phyloP scores from a whole-genome alignment of 2,797 vertebrate species.

The Macrochelys suwanniensis region DNA sequence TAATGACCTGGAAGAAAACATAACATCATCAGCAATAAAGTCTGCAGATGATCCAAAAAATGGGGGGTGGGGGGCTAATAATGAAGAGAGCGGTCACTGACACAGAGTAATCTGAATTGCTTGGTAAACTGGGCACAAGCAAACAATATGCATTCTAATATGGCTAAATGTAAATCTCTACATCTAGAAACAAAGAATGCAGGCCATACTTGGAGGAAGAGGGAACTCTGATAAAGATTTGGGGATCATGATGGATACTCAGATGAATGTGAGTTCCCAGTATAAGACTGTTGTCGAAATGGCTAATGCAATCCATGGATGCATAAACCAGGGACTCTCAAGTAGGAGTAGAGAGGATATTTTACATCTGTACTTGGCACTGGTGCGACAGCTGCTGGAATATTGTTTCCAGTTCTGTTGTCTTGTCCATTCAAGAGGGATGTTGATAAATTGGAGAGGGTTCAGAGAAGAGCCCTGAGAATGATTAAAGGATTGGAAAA shows the following conservation, averaged over 20 bases:
- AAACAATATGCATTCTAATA: neutral
- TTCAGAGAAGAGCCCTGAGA: no score
- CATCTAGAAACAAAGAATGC: neutral
- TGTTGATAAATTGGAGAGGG: no score
- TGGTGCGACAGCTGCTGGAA: no score
- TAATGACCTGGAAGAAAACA: neutral
- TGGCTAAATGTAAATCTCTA: neutral
- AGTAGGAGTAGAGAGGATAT: no score
- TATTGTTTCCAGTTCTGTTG: no score
- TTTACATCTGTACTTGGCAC: no score
- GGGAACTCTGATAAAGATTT: neutral
- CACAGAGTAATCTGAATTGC: neutral
- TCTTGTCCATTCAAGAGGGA: no score
- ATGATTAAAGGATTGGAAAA: no score
- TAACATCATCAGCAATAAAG: neutral
- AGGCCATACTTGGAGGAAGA: neutral
- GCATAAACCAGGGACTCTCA: neutral
- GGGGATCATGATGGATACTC: neutral
- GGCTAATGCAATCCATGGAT: neutral
- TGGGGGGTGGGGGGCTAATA: neutral
- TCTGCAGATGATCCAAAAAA: neutral
- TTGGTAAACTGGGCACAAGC: neutral
- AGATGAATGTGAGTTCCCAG: neutral
- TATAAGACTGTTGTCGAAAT: neutral
- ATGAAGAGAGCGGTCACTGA: neutral